These are phyloP conservation scores for Ctenoplectra terminalis DNA, from an alignment of 1,140 invertebrate genomes.

Conservation along the genomic window DNA sequence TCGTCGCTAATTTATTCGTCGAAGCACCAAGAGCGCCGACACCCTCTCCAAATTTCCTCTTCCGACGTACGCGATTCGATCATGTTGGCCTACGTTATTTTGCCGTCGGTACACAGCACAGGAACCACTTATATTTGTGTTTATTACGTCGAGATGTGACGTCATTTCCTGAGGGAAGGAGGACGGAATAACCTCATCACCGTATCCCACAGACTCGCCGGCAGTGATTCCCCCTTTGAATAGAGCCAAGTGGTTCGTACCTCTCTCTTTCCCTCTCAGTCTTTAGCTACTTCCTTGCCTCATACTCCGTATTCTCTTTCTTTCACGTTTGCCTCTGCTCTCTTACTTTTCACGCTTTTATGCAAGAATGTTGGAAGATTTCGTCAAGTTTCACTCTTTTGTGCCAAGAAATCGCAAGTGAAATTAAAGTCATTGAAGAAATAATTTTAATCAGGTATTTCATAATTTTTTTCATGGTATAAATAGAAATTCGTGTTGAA, in stretches of 20 bases:
- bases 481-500: not conserved
- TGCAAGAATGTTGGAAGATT: not conserved
- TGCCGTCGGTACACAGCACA: constrained; percentile 56
- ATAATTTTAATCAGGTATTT: not conserved
- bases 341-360: constrained; percentile 15
- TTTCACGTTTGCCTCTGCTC: constrained; percentile 14
- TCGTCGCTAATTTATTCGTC: constrained; percentile 59
- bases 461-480: not conserved
- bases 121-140: constrained; percentile 71
- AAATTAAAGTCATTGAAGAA: not conserved
- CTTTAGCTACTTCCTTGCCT: constrained; percentile 30
- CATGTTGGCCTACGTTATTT: constrained; percentile 56
- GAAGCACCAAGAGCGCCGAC: constrained; percentile 18
- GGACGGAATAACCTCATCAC: constrained; percentile 72
- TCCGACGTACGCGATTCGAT: constrained; percentile 64
- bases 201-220: constrained; percentile 63
- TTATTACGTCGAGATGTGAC: constrained; percentile 72
- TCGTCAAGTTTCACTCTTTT: not conserved
- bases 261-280: constrained; percentile 23
- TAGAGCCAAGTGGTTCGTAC: constrained; percentile 47
- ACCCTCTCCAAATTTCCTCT: constrained; percentile 61
- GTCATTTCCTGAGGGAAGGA: constrained; percentile 69
- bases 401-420: not conserved
- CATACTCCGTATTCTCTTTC: constrained; percentile 29
- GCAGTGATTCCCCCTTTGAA: constrained; percentile 53